Base-by-base conservation (phyloP, 2,797 vertebrate species). In the Siniperca undulata region DNA sequence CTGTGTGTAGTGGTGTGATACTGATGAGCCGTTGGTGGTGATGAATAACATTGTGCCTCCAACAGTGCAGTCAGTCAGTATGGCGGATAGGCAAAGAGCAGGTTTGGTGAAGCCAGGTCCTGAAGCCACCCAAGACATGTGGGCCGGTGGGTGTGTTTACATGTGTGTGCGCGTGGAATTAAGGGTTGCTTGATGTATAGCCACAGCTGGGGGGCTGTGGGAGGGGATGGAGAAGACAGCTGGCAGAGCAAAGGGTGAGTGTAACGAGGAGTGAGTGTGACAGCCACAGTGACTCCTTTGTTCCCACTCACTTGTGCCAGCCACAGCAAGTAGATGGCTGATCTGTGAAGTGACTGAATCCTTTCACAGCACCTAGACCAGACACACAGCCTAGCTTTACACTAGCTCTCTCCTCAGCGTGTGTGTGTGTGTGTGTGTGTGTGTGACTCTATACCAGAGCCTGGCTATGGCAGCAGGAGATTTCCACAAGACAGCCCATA, bases 271-370 rank as follows among this genome's bases (percentile, higher is more conserved):
- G 90, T 77, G 89, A 86, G 91, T 89, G 89, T 85, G 93, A 90
- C 85, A 74, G 80, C 83, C 91, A 92, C 93, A 95, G 90, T 95
- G 93, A 91, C 93, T 93, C 91, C 93, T 95, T 96, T 96, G 95
- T 96, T 94, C 90, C 89, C 84, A 80, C 81, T 87, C 88, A 73
- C 85, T 93, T 83, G 94, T 93, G 93, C 91, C 95, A 95, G 94
- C 94, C 94, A 88, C 93, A 86, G 85, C 80, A 70, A 91, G 87
- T 88, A 61, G 91, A 93, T 81, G 85, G 89, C 81, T 48, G 86
- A 90, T 93, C 92, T 85, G 86, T 93, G 89, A 92, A 88, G 88
- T 92, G 91, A 94, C 91, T 92, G 86, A 88, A 88, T 83, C 92
- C 87, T 92, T 93, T 95, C 93, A 94, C 85, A 60, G 72, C 89